Percentiles rank a stretch among this genome's conserved stretches.
Evolutionary conservation across 2,113 vertebrate species (phyloP).

Genomic region (Spheniscus mendiculus): DNA sequence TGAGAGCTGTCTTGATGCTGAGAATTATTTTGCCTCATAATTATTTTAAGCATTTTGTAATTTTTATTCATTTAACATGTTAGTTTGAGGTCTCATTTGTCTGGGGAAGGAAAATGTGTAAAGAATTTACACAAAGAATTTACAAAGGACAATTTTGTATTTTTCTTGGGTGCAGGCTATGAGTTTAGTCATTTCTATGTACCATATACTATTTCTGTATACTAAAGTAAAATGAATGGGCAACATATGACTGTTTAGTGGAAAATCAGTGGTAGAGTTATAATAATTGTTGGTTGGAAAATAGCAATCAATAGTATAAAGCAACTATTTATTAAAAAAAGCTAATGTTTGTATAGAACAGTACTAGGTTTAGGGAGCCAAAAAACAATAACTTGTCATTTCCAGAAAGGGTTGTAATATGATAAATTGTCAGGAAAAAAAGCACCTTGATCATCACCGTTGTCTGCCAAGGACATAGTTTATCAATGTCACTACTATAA

Average conservation of each 20-base stretch:
- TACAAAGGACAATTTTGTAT: too few species aligned
- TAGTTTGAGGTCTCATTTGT: not conserved
- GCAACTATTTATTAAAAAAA: conserved; percentile 1
- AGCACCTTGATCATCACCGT: conserved; percentile 71
- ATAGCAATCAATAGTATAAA: not conserved
- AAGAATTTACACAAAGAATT: too few species aligned
- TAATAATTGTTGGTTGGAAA: conserved; percentile 26
- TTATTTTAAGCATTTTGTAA: not conserved
- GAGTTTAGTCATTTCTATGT: not conserved
- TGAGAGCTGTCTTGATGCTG: not conserved
- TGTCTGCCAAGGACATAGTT: conserved; percentile 75
- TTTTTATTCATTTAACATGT: not conserved
- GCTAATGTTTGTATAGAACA: conserved; percentile 51
- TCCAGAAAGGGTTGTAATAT: conserved; percentile 67
- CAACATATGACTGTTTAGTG: not conserved
- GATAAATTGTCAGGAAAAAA: conserved; percentile 77
- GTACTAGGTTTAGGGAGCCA: conserved; percentile 57
- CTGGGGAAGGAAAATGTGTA: not conserved
- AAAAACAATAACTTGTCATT: conserved; percentile 75
- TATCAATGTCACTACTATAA: conserved; percentile 75
- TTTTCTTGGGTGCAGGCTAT: not conserved
- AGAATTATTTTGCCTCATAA: not conserved
- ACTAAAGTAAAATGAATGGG: not conserved
- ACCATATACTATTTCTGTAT: not conserved
- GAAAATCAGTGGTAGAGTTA: not conserved